phyloP scores from a whole-genome alignment of 2,113 vertebrate species.

The Rhegmatorhina hoffmannsi region DNA sequence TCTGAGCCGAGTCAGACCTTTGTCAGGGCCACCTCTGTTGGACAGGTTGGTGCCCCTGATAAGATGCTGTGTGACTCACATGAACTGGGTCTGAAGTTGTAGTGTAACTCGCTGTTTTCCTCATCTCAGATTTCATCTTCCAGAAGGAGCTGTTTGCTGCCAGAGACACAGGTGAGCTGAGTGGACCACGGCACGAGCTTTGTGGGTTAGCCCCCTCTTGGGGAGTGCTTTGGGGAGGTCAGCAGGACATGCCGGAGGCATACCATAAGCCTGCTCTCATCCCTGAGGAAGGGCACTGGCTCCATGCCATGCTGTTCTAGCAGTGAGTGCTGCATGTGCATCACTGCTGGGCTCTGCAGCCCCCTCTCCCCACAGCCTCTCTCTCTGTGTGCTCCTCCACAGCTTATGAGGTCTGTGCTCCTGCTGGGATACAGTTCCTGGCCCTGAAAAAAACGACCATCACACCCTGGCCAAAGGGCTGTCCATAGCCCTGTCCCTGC shows the following conservation, averaged over 20 bases:
- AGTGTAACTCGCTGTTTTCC: neutral
- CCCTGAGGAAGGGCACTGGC: neutral
- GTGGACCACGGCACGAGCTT: accelerated
- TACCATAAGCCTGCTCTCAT: neutral
- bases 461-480: neutral
- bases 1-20: neutral
- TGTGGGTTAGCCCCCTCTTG: neutral
- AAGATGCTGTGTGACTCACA: neutral
- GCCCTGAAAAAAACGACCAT: neutral
- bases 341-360: accelerated
- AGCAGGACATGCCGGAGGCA: neutral
- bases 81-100: neutral
- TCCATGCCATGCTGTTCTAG: neutral
- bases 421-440: neutral
- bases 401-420: neutral
- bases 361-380: neutral
- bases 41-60: neutral
- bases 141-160: conserved; percentile 46
- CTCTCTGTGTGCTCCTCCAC: neutral
- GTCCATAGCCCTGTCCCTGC: neutral
- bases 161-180: conserved; percentile 15
- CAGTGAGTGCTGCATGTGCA: neutral
- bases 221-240: neutral
- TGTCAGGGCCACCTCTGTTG: neutral
- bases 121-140: conserved; percentile 32